A percentile compares a stretch with the other conserved stretches of the same genome.
Conservation (phyloP, 2,113 vertebrate species). For the Monopterus albus region DNA sequence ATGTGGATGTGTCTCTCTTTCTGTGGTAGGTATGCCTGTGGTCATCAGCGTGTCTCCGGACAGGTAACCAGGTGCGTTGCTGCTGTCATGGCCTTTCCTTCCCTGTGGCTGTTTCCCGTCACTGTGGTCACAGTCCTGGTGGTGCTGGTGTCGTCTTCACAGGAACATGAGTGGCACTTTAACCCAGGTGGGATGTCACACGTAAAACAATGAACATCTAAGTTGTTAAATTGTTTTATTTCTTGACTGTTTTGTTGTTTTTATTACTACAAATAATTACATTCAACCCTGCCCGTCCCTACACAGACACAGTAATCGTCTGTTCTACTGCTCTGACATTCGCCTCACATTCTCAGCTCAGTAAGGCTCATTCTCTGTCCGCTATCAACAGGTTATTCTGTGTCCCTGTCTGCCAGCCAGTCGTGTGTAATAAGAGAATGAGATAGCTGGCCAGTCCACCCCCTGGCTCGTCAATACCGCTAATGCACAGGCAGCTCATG, state of each 20-base stretch:
- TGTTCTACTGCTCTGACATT: slow-evolving; percentile 43
- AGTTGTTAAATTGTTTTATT: no score
- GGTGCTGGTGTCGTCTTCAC: slow-evolving; percentile 55
- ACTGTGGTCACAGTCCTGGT: slow-evolving; percentile 59
- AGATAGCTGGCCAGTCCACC: slow-evolving; percentile 41
- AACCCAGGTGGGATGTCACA: slow-evolving; percentile 78
- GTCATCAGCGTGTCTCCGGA: slow-evolving; percentile 67
- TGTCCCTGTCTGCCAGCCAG: slow-evolving; percentile 70
- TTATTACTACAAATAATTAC: slow-evolving; percentile 5
- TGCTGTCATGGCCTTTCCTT: slow-evolving; percentile 78
- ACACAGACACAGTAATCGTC: not conserved
- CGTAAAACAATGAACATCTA: not conserved
- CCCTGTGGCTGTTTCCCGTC: slow-evolving; percentile 60
- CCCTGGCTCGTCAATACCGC: slow-evolving; percentile 40
- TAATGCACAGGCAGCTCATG: slow-evolving; percentile 72
- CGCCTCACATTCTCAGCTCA: slow-evolving; percentile 66
- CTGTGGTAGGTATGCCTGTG: slow-evolving; percentile 81
- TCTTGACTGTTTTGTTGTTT: no score
- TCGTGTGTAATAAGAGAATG: slow-evolving; percentile 70
- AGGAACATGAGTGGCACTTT: slow-evolving; percentile 83
- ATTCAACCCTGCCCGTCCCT: slow-evolving; percentile 9
- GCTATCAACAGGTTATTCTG: slow-evolving; percentile 73
- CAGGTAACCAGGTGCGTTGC: slow-evolving; percentile 81
- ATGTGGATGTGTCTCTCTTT: slow-evolving; percentile 16
- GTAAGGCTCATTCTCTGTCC: slow-evolving; percentile 62